Conservation (phyloP, 2,888 invertebrate species). For the Drosophila barbarae region DNA sequence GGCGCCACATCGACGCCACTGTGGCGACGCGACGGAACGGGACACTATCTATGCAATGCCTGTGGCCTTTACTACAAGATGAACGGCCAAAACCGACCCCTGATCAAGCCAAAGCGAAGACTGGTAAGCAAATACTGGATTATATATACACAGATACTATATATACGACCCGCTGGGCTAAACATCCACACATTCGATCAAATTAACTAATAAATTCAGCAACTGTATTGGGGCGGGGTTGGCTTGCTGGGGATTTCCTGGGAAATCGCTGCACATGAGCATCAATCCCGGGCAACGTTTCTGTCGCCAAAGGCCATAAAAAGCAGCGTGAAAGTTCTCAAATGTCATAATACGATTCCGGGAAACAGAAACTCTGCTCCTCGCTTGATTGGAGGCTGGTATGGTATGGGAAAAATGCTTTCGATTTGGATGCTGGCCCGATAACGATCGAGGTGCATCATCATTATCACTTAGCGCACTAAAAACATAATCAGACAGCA, state of each 20-base stretch:
- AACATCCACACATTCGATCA: conserved; percentile 66
- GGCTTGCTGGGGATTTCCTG: conserved; percentile 45
- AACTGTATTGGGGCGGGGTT: conserved; percentile 28
- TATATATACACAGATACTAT: neutral
- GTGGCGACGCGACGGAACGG: conserved; percentile 97
- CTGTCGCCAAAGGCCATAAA: conserved; percentile 70
- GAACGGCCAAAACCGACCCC: conserved; percentile 99
- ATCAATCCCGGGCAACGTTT: conserved; percentile 65
- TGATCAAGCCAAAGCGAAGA: conserved; percentile 99
- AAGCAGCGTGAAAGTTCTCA: conserved; percentile 74
- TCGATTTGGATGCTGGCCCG: conserved; percentile 63
- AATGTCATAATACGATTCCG: conserved; percentile 77
- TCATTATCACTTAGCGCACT: conserved; percentile 75
- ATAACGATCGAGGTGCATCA: conserved; percentile 71
- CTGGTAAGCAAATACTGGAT: conserved; percentile 88
- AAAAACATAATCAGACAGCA: conserved; percentile 73
- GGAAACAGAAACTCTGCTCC: conserved; percentile 51
- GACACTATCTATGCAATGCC: conserved; percentile 98
- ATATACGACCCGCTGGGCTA: conserved; percentile 45
- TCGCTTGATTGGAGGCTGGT: conserved; percentile 23
- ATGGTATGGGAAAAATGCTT: conserved; percentile 37
- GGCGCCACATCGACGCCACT: conserved; percentile 98
- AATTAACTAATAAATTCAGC: conserved; percentile 69
- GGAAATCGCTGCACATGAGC: conserved; percentile 57
- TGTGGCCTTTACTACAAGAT: conserved; percentile 99